Evolutionary conservation across 2,797 vertebrate species (phyloP), one percentile per base, ranked within the genome.

Genomic region (Aldrovandia affinis): DNA sequence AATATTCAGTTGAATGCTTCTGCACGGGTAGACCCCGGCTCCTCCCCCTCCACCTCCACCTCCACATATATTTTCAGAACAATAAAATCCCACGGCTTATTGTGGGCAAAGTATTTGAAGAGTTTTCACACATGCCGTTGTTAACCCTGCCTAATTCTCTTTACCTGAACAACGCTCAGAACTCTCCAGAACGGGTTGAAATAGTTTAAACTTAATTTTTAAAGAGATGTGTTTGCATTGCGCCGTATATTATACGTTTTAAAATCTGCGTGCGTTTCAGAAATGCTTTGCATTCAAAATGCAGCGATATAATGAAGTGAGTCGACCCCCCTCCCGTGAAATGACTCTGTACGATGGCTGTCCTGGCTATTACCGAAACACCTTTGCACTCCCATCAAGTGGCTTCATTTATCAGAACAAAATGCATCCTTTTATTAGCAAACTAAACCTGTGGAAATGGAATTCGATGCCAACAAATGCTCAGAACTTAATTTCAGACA

Each of bases 141-240:
- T 95, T 95, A 95, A 95, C 95, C 94, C 94, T 93, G 94, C 93
- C 95, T 95, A 93, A 94, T 89, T 95, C 94, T 95, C 94, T 94
- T 95, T 93, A 96, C 93, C 93, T 95, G 94, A 95, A 96, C 92
- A 93, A 95, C 94, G 94, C 94, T 95, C 94, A 91, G 89, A 61
- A 91, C 93, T 95, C 93, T 93, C 94, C 94, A 93, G 92, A 95
- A 93, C 93, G 92, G 94, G 94, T 96, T 94, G 93, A 96, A 95
- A 95, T 95, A 96, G 95, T 95, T 96, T 96, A 96, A 96, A 96
- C 95, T 90, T 95, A 94, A 95, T 93, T 96, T 96, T 96, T 94
- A 95, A 95, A 95, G 95, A 91, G 94, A 96, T 96, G 95, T 95
- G 94, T 95, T 96, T 96, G 94, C 95, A 94, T 94, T 94, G 91